Evolutionary conservation across 2,797 vertebrate species (phyloP).

Genomic region (Natrix natrix): DNA sequence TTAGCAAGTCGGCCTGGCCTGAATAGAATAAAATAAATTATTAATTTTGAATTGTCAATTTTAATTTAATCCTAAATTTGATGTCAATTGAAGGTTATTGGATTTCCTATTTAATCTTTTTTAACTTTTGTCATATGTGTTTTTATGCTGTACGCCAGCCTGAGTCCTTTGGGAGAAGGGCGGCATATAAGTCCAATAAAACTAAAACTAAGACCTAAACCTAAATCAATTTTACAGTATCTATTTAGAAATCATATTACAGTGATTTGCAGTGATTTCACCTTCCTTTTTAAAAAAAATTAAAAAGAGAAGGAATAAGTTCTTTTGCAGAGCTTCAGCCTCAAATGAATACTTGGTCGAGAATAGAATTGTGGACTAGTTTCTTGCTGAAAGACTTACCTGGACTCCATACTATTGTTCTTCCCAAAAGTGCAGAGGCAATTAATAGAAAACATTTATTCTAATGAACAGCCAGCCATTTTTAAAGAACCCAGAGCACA

Average conservation of each 20-base stretch:
- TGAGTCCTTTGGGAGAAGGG: too few species aligned
- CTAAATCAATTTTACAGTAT: background rate
- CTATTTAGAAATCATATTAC: background rate
- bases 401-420: background rate
- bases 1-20: too few species aligned
- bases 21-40: too few species aligned
- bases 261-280: background rate
- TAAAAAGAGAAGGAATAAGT: background rate
- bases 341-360: background rate
- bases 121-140: too few species aligned
- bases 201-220: too few species aligned
- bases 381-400: background rate
- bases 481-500: background rate
- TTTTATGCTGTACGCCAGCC: too few species aligned
- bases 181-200: too few species aligned
- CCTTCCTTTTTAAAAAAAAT: background rate
- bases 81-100: too few species aligned
- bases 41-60: too few species aligned
- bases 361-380: background rate
- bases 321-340: background rate
- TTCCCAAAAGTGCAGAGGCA: background rate
- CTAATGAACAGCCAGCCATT: background rate
- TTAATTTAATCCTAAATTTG: too few species aligned
- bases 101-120: too few species aligned
- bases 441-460: background rate